Evolutionary conservation across 2,797 vertebrate species (phyloP).

Genomic region (Danio tinwini): DNA sequence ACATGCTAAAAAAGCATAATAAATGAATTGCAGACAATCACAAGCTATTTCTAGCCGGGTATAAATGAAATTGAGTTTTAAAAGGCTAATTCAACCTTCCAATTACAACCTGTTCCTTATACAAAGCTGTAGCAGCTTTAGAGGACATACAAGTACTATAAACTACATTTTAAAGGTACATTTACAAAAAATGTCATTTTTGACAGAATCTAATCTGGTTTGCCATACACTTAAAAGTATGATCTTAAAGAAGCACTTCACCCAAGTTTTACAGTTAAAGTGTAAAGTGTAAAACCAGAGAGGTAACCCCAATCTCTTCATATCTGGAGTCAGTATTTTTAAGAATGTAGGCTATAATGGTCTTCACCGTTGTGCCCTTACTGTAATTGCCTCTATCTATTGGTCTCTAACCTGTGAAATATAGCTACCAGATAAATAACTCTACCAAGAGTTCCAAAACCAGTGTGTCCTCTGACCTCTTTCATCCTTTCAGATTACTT

Average conservation of each 20-base stretch:
- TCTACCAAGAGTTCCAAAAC: not conserved
- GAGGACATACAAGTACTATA: no score
- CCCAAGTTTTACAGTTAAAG: no score
- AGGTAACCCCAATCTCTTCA: not conserved
- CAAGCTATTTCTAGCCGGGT: not conserved
- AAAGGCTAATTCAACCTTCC: no score
- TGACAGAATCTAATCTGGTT: no score
- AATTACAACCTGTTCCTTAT: no score
- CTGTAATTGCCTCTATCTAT: not conserved
- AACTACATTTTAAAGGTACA: no score
- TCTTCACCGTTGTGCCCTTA: not conserved
- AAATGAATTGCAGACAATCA: not conserved
- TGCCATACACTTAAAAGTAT: no score
- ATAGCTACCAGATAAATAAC: constrained; percentile 7
- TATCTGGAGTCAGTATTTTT: not conserved
- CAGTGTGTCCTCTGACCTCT: constrained; percentile 23
- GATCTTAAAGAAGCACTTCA: no score
- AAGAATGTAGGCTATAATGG: not conserved
- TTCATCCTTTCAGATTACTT: constrained; percentile 26
- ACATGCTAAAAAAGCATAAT: not conserved
- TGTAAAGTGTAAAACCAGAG: no score
- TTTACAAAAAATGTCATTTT: no score
- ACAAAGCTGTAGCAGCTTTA: no score
- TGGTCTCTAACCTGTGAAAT: not conserved
- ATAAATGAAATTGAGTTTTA: no score